These are phyloP conservation scores for Nymphalis io DNA, from an alignment of 1,140 invertebrate genomes.

Conservation along the genomic window DNA sequence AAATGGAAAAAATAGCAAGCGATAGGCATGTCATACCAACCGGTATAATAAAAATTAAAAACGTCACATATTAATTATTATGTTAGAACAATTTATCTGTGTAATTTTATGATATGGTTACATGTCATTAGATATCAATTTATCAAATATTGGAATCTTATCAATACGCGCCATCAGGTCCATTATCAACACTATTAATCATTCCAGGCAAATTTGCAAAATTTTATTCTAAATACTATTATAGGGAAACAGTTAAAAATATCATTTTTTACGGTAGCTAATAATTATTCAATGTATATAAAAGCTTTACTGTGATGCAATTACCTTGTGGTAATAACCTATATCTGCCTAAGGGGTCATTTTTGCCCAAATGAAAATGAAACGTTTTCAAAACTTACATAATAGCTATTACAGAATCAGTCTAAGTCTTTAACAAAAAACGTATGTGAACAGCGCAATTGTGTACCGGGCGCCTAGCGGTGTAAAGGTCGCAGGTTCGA, in stretches of 20 bases:
- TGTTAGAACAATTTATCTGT: not conserved
- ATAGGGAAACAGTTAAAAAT: not conserved
- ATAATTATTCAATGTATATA: too few species aligned
- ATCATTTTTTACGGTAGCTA: not conserved
- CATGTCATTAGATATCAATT: not conserved
- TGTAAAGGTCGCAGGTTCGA: too few species aligned
- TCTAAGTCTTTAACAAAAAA: too few species aligned
- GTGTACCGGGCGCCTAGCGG: too few species aligned
- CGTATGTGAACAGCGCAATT: too few species aligned
- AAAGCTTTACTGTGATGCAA: too few species aligned
- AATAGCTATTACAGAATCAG: too few species aligned
- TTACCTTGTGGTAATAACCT: too few species aligned
- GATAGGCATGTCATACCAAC: not conserved
- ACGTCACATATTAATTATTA: not conserved
- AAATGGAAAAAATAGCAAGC: too few species aligned
- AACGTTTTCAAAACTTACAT: too few species aligned
- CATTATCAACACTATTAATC: not conserved
- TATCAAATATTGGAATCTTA: conserved; percentile 12
- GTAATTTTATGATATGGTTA: not conserved
- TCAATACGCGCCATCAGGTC: not conserved
- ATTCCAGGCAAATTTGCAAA: not conserved
- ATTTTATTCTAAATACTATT: not conserved
- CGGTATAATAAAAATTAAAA: not conserved
- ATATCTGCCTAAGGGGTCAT: too few species aligned
- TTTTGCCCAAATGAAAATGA: too few species aligned